These are phyloP conservation scores for Meteorus cinctellus DNA, from an alignment of 2,888 invertebrate species.

Conservation along the genomic window DNA sequence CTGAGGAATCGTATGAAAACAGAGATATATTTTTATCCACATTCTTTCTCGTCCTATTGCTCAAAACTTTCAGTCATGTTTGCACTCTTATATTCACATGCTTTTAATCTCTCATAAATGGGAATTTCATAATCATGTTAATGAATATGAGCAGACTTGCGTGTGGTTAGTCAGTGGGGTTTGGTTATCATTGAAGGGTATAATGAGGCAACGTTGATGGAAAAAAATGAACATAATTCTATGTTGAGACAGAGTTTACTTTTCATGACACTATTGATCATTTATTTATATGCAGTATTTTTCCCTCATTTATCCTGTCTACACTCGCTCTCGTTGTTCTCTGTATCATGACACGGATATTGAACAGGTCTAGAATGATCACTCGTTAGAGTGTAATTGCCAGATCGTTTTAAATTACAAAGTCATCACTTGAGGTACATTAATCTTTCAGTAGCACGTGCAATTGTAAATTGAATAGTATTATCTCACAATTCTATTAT, in stretches of 20 bases:
- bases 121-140: conserved; percentile 2
- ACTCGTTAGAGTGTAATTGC: too few species aligned
- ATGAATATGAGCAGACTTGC: background rate
- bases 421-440: too few species aligned
- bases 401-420: too few species aligned
- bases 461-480: too few species aligned
- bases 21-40: background rate
- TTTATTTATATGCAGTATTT: background rate
- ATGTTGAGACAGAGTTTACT: background rate
- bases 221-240: background rate
- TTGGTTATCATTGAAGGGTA: conserved; percentile 4
- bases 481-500: too few species aligned
- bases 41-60: background rate
- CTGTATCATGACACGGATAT: background rate
- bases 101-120: conserved; percentile 7
- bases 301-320: background rate
- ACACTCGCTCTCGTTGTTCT: background rate
- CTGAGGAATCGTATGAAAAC: background rate
- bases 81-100: background rate
- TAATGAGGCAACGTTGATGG: background rate
- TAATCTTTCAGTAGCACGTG: too few species aligned
- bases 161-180: background rate
- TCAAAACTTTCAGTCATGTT: conserved; percentile 4
- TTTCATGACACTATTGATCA: background rate
- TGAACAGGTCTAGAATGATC: too few species aligned